A percentile compares a stretch with the other conserved stretches of the same genome.
phyloP scores from a whole-genome alignment of 1,140 invertebrate genomes.

The Bombus pascuorum region DNA sequence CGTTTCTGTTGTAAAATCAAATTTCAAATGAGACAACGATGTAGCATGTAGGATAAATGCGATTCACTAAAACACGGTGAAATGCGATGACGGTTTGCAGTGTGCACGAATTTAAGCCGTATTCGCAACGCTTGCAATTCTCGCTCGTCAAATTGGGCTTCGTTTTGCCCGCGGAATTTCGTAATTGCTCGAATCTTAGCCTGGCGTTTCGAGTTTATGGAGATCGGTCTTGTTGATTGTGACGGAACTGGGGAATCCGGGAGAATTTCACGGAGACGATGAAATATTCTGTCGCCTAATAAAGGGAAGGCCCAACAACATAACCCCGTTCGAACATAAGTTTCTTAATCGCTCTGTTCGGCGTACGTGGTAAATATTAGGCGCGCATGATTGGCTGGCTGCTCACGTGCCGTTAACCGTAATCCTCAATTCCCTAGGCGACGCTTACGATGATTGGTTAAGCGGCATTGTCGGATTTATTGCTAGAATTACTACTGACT shows the following conservation, averaged over 20 bases:
- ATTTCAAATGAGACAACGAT: background rate
- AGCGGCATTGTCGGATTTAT: constrained; percentile 48
- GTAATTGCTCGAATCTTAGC: constrained; percentile 25
- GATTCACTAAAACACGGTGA: background rate
- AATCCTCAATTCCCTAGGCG: constrained; percentile 52
- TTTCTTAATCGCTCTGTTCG: constrained; percentile 24
- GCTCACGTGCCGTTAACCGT: constrained; percentile 48
- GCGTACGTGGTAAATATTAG: constrained; percentile 41
- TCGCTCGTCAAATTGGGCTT: background rate
- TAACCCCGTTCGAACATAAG: background rate
- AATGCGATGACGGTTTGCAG: background rate
- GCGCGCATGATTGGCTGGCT: constrained; percentile 41
- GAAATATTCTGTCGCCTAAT: constrained; percentile 31
- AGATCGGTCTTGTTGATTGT: background rate
- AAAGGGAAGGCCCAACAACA: background rate
- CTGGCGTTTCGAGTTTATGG: background rate
- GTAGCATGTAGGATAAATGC: background rate
- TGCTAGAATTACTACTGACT: constrained; percentile 29
- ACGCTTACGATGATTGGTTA: constrained; percentile 46
- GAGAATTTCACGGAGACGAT: constrained; percentile 17
- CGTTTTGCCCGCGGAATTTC: constrained; percentile 13
- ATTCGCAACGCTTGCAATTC: background rate
- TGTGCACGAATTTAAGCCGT: background rate
- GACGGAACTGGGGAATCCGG: background rate
- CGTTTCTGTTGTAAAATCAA: background rate